phyloP scores from a whole-genome alignment of 2,113 vertebrate genomes.

The Nerophis ophidion region DNA sequence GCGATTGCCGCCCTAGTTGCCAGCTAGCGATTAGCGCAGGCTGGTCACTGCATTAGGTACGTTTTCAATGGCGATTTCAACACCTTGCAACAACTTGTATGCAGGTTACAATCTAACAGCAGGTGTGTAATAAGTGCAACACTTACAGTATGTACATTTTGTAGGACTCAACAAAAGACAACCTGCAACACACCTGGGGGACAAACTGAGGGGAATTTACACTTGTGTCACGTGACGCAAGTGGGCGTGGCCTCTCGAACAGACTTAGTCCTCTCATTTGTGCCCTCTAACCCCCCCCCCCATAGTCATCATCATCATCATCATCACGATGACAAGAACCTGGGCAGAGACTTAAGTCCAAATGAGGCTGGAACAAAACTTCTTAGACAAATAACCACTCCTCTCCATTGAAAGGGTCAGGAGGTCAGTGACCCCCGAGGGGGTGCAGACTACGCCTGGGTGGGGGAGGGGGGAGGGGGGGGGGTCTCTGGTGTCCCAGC shows the following conservation, averaged over 20 bases:
- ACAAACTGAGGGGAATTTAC: no score
- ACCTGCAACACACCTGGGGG: no score
- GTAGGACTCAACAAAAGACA: no score
- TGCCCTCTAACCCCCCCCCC: constrained; percentile 47
- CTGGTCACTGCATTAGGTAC: no score
- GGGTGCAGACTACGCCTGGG: constrained; percentile 49
- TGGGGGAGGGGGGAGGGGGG: constrained; percentile 14
- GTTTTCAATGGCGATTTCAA: no score
- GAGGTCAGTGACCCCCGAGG: constrained; percentile 62
- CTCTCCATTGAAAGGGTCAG: constrained; percentile 52
- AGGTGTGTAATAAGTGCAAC: no score
- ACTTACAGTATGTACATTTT: no score
- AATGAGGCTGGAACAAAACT: constrained; percentile 64
- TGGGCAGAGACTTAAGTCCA: constrained; percentile 34
- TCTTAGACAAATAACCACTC: constrained; percentile 62
- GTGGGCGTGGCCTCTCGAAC: not conserved
- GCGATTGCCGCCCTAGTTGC: no score
- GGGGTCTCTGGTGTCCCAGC: constrained; percentile 64
- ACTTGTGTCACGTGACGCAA: no score
- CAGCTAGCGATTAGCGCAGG: no score
- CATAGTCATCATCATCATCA: not conserved
- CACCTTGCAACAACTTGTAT: no score
- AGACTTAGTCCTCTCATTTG: constrained; percentile 12
- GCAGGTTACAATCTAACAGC: no score
- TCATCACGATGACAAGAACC: constrained; percentile 55